Evolutionary conservation across 2,888 invertebrate species (phyloP), one percentile per base, ranked within the genome.

Genomic region (Eilema sororculum): DNA sequence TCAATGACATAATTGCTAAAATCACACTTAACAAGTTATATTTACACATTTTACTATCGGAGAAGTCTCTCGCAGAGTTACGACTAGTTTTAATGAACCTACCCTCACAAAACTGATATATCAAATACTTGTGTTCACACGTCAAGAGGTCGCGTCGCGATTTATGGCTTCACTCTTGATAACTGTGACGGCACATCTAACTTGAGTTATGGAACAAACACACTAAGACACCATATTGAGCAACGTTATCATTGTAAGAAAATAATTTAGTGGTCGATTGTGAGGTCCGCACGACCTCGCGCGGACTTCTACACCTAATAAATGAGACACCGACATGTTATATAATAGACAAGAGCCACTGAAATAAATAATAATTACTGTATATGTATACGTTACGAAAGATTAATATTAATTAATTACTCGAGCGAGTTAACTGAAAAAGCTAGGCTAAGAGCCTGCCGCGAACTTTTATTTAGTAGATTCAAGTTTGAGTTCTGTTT

Each of bases 71-170:
- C 5, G 9, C 33, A 33, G 4, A 22, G 57, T n/a, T 52, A 65
- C 24, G 16, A 33, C 22, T 33, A 52, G 56, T 3, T 33, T 60
- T 57, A 33, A 33, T 56, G 13, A 10, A 24, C 24, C 65, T 65
- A 89, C 89, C 89, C 68, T 66, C 66, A n/a, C 13, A 52, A 68
- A 64, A 66, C 30, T 57, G 62, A 37, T 66, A 58, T 74, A 28
- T 12, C 20, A 5, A 8, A 16, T 28, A 60, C 28, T 20, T 80
- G 79, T 80, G 85, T 82, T 77, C 68, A 65, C 74, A 20, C 28
- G 86, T 86, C 86, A 82, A 80, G 71, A 86, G 84, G 84, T 86
- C 84, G 71, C 74, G 68, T 41, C 41, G 57, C 57, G 57, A 22
- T 58, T 58, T 25, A 25, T 25, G 22, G 16, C 57, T 25, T 13